Evolutionary conservation across 2,797 vertebrate species (phyloP).

Genomic region (Babyrousa celebensis): DNA sequence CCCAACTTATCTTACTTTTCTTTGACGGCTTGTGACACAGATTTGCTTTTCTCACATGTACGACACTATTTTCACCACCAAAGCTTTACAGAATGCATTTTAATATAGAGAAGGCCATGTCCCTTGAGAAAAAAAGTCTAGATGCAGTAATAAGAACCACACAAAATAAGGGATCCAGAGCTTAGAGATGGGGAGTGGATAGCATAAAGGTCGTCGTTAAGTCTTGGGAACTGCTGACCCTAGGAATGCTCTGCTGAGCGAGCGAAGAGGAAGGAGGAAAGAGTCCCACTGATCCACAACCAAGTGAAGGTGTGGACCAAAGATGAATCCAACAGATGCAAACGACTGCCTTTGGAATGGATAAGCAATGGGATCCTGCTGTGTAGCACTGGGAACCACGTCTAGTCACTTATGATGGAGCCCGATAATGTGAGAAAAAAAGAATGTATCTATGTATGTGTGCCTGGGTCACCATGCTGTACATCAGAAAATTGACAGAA

Average conservation of each 20-base stretch:
- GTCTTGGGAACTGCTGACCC: neutral
- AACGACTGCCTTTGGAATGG: no score
- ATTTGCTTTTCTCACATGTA: neutral
- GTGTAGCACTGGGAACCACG: no score
- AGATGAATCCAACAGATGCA: neutral
- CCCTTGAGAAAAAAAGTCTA: neutral
- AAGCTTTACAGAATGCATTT: neutral
- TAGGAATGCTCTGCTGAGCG: neutral
- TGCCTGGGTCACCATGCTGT: no score
- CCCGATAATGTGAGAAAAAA: no score
- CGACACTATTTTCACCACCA: neutral
- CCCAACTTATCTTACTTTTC: neutral
- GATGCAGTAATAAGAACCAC: constrained; percentile 5
- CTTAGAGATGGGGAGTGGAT: neutral
- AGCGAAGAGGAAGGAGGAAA: neutral
- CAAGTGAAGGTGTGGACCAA: neutral
- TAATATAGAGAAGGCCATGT: neutral
- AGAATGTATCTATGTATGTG: no score
- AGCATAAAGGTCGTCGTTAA: neutral
- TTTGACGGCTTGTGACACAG: neutral
- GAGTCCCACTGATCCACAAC: neutral
- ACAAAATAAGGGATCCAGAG: neutral
- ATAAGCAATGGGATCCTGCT: no score
- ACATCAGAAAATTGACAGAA: no score
- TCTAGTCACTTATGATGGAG: no score